Base-by-base conservation (phyloP, 2,797 vertebrate genomes). In the Microctenopoma stevenorrisi region DNA sequence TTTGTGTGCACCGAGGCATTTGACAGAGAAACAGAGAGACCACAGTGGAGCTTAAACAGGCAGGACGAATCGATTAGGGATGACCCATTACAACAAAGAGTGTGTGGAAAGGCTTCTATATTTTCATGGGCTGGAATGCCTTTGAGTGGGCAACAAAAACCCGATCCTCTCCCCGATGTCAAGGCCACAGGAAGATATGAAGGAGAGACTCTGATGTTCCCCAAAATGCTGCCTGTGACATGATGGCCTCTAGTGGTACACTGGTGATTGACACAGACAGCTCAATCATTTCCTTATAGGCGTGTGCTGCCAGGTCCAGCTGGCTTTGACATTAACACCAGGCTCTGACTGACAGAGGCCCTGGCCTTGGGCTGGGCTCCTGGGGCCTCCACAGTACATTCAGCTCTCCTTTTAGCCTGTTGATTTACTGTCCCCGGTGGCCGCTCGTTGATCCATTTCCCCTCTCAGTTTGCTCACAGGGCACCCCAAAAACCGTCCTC, bases 161-260 rank as follows among this genome's bases (percentile, higher is more conserved):
- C 7, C 35, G 73, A 86, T 79, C 74, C 55, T 42, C 9, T 72
- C 60, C 48, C 43, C 12, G n/a, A 70, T 60, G 81, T 80, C 49
- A 53, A 63, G 64, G 70, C 62, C 52, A 59, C 56, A 77, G 56
- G 63, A 64, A 63, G 49, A 87, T 65, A 40, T 69, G 59, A 77
- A 72, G 78, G 58, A 68, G 25, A 72, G 77, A 71, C 49, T 69
- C 68, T 66, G 35, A 86, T 80, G 66, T 84, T 85, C 70, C 74
- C 72, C 62, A 84, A 81, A 86, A 83, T 22, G 75, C 78, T 90
- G 77, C 57, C 83, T 88, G 91, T 94, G 83, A 92, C 90, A 93
- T 82, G 87, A 94, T 94, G 95, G 95, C 95, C 96, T 94, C 95
- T 94, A 94, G 95, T 93, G 94, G 95, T 94, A 86, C 85, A 28